These are phyloP conservation scores for Trachurus trachurus DNA, from an alignment of 2,797 vertebrate species.

Conservation along the genomic window DNA sequence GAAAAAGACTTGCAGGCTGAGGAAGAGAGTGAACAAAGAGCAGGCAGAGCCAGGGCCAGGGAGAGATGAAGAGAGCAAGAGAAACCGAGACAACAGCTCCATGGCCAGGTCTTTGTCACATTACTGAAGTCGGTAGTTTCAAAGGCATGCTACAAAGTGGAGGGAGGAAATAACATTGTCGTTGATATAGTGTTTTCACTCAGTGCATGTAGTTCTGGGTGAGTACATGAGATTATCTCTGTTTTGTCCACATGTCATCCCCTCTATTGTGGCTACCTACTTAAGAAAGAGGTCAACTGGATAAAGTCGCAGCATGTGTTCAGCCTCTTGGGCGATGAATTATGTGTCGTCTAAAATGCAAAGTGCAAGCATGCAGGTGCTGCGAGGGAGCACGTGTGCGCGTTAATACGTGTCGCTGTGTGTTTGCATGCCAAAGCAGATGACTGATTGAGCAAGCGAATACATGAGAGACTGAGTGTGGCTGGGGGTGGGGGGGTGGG, in stretches of 20 bases:
- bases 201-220: conserved; percentile 44
- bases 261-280: conserved; percentile 69
- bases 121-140: conserved; percentile 59
- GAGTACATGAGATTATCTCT: conserved; percentile 62
- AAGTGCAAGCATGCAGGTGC: conserved; percentile 76
- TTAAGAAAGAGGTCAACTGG: conserved; percentile 81
- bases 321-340: conserved; percentile 73
- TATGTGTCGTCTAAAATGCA: conserved; percentile 75
- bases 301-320: conserved; percentile 76
- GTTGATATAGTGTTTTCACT: conserved; percentile 50
- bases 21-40: conserved; percentile 83
- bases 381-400: conserved; percentile 49
- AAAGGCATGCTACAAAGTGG: conserved; percentile 53
- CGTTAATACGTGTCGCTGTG: conserved; percentile 43
- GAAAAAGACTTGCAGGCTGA: conserved; percentile 83
- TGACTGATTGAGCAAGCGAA: conserved; percentile 73
- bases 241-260: conserved; percentile 63
- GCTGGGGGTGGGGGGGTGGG: conserved; percentile 28
- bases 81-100: conserved; percentile 65
- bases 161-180: conserved; percentile 42
- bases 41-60: conserved; percentile 72
- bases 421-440: conserved; percentile 65
- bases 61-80: conserved; percentile 70
- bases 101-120: conserved; percentile 66
- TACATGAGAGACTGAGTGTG: conserved; percentile 53